Percentiles rank a stretch among this genome's conserved stretches.
These are phyloP conservation scores for Xenops minutus DNA, from an alignment of 2,797 vertebrate species.

Conservation along the genomic window DNA sequence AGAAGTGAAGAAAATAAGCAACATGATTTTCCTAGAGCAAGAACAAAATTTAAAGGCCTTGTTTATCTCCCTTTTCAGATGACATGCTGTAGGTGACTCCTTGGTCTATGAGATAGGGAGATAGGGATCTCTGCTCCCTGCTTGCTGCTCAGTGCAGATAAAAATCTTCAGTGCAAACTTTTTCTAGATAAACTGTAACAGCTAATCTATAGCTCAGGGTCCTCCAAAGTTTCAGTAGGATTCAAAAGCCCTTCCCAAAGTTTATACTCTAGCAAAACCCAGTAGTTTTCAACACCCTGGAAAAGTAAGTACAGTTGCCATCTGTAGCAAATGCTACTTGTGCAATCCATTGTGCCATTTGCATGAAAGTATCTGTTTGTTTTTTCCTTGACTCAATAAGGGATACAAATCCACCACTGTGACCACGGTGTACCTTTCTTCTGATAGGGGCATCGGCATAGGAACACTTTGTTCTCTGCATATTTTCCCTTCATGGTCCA, in stretches of 20 bases:
- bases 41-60: background rate
- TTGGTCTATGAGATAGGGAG: background rate
- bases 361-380: background rate
- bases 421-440: background rate
- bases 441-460: background rate
- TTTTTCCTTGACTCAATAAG: background rate
- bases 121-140: background rate
- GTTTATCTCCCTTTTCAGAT: background rate
- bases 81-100: background rate
- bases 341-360: background rate
- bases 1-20: background rate
- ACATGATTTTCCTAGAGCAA: rapidly evolving
- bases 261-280: background rate
- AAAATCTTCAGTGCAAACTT: background rate
- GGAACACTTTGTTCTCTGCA: background rate
- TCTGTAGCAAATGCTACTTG: background rate
- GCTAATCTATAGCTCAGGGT: background rate
- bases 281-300: background rate
- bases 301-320: background rate
- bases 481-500: background rate
- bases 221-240: background rate
- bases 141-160: background rate
- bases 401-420: background rate
- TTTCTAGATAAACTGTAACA: background rate
- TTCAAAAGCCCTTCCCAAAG: background rate